Base-by-base conservation (phyloP, 2,113 vertebrate genomes). In the Dascyllus trimaculatus region DNA sequence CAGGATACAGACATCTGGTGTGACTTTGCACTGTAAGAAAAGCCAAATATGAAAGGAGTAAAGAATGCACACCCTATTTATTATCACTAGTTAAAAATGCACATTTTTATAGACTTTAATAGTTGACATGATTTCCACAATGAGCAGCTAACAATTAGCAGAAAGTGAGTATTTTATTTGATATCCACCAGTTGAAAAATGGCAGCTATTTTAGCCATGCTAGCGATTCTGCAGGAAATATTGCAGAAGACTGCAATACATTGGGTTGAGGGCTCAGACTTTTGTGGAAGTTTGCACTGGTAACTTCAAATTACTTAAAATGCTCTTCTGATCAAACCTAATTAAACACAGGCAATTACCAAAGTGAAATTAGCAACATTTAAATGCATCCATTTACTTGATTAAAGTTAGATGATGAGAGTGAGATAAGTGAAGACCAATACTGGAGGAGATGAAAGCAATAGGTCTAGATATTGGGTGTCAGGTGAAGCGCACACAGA, bases 321-420 rank as follows among this genome's bases (percentile, higher is more conserved):
- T 78, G 85, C 85, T 84, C 68, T 85, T 94, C 90, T 93, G 85
- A 94, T 93, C 84, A 93, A 90, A 93, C 89, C 91, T 91, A 93
- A 95, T 95, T 94, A 93, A 95, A 94, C 82, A 89, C 81, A 62
- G 56, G 87, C 92, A 95, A 95, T 94, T 94, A 94, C 90, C 86
- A 85, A 92, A 92, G 85, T 92, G 88, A 94, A 94, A 95, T 95
- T 93, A 94, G 92, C 92, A 86, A 89, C 91, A 90, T 94, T 94
- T 95, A 94, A 93, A 93, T 78, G 87, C 90, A 86, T 89, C 95
- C 94, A 95, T 95, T 95, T 93, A 88, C 86, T 93, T 95, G 94
- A 95, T 95, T 95, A 94, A 94, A 93, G 91, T 91, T 92, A 93
- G 93, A 95, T 94, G 93, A 94, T 80, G 91, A 92, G 92, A 87